Base-by-base conservation (phyloP, 2,113 vertebrate species). In the Cyanocitta stelleri region DNA sequence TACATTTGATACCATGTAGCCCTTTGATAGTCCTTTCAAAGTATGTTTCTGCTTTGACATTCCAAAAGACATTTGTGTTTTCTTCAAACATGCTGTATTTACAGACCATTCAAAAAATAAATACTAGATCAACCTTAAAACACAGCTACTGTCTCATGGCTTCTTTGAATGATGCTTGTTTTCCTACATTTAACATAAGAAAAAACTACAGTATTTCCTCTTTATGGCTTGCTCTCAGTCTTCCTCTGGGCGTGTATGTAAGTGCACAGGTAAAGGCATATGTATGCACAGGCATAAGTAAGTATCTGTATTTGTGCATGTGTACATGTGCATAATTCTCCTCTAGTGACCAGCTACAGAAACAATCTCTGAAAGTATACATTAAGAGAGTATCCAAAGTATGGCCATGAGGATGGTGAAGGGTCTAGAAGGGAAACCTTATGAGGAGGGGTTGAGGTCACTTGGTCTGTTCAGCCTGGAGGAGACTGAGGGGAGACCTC, bases 251-350 rank as follows among this genome's bases (percentile, higher is more conserved):
- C 21, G 10, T 18, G 5, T 43, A 30, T 9, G 16, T 41, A 10
- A 66, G 16, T 37, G 37, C 37, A 41, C 32, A 62, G 8, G 32
- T 39, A 66, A 56, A 72, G 20, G 13, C 17, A 2, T 16, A 16
- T 3, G 10, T 11, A 11, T 37, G 9, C 19, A 59, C 48, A 61
- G 1, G 4, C 15, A 6, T 3, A 26, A 3, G 2, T 2, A 33
- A 20, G 37, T 16, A 54, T 39, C 51, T 43, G 29, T 11, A 52
- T 22, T 17, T 76, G 16, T 76, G 20, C 22, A 8, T 9, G 4
- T 6, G 8, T 11, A 7, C 16, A 5, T 16, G 39, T 44, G 51
- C 23, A 7, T 17, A 86, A 63, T 22, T 46, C 48, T 78, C n/a
- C 39, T 71, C 56, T 17, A 21, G 48, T 20, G n/a, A 79, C 48